Percentiles rank a stretch among this genome's conserved stretches.
Conservation (phyloP, 2,888 invertebrate genomes). For the Neoascia interrupta region DNA sequence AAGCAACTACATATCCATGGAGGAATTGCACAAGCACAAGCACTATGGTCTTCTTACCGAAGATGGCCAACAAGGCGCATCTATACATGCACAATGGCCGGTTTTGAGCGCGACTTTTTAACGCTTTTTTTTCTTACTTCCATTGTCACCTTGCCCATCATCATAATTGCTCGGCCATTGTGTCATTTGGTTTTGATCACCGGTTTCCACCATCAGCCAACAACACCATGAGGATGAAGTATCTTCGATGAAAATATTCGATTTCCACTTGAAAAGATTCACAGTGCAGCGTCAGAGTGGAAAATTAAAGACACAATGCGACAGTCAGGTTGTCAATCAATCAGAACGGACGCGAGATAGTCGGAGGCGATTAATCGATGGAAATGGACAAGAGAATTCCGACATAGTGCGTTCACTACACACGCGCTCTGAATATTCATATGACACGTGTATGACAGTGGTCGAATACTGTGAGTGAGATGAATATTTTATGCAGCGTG, state of each 20-base stretch:
- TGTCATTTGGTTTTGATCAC: conserved; percentile 67
- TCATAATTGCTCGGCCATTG: conserved; percentile 70
- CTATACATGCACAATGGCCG: conserved; percentile 28
- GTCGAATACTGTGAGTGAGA: not conserved
- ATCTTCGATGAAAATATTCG: conserved; percentile 33
- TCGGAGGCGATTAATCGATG: conserved; percentile 43
- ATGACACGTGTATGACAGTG: conserved; percentile 41
- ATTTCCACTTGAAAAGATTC: conserved; percentile 65
- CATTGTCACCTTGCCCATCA: conserved; percentile 66
- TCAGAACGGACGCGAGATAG: conserved; percentile 28
- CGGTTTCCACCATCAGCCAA: conserved; percentile 59
- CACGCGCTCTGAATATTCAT: conserved; percentile 35
- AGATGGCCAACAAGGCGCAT: conserved; percentile 29
- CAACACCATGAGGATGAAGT: conserved; percentile 22
- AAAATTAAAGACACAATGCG: conserved; percentile 58
- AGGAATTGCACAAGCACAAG: conserved; percentile 14
- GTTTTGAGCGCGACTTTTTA: conserved; percentile 28
- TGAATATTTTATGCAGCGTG: conserved; percentile 26
- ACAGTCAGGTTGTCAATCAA: conserved; percentile 68
- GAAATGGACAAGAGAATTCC: conserved; percentile 52
- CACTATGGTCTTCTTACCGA: conserved; percentile 12
- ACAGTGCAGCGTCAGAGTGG: conserved; percentile 48
- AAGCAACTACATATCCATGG: not conserved
- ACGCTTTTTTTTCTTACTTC: conserved; percentile 12
- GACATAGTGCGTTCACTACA: conserved; percentile 6